These are phyloP conservation scores for Spinus pinus DNA, from an alignment of 2,797 vertebrate species.

Conservation along the genomic window DNA sequence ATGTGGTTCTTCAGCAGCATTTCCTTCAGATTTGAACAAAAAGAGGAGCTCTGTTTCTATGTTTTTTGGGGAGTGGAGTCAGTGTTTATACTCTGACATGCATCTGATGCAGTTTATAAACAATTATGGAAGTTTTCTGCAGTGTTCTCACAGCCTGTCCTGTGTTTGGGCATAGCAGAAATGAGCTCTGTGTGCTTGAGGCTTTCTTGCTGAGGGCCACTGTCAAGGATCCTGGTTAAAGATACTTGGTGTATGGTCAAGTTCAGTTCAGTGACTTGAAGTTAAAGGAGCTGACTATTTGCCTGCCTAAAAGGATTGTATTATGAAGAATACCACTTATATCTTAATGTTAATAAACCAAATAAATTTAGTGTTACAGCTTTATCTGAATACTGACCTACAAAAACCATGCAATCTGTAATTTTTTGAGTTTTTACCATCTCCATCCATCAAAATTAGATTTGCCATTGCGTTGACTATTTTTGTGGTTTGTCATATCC, in stretches of 20 bases:
- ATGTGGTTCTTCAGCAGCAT: neutral
- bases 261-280: neutral
- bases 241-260: neutral
- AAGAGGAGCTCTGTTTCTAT: neutral
- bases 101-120: neutral
- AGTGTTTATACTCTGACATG: neutral
- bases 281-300: neutral
- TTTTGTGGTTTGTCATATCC: neutral
- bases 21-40: neutral
- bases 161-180: neutral
- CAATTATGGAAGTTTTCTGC: neutral
- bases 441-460: neutral
- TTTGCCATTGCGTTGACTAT: neutral
- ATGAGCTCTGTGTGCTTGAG: neutral
- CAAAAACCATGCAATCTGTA: neutral
- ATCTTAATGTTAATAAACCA: neutral
- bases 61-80: accelerated
- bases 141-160: neutral
- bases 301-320: neutral
- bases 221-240: neutral
- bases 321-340: neutral
- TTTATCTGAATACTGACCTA: neutral
- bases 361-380: neutral
- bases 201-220: neutral
- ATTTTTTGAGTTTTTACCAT: neutral